phyloP scores from a whole-genome alignment of 64 coral and sea anemone genomes.

The Pocillopora damicornis region DNA sequence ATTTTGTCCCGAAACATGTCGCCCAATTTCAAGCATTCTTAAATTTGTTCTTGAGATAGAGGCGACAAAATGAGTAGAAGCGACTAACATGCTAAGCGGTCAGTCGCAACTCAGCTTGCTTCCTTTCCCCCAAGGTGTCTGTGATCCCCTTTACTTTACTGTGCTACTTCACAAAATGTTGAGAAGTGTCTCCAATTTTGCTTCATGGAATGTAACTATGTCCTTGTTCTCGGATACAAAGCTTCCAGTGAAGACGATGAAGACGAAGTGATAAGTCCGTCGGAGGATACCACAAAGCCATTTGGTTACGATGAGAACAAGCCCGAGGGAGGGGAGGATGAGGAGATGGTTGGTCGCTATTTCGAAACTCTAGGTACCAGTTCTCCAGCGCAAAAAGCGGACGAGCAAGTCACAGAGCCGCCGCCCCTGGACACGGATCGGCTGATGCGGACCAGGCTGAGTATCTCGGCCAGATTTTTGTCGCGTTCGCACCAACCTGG shows the following conservation, averaged over 20 bases:
- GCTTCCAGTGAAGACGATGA: slow-evolving; percentile 27
- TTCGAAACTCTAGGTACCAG: slow-evolving; percentile 37
- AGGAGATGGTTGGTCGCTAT: slow-evolving; percentile 31
- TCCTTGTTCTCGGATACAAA: background rate
- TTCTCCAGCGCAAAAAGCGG: background rate
- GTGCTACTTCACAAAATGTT: background rate
- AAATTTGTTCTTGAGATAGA: too few relatives aligned
- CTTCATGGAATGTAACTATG: background rate
- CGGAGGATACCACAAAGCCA: slow-evolving; percentile 19
- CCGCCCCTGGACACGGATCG: slow-evolving; percentile 30
- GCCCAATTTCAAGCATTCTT: too few relatives aligned
- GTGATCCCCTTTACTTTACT: too few relatives aligned
- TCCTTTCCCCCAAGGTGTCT: too few relatives aligned
- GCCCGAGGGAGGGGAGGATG: slow-evolving; percentile 12
- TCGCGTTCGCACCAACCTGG: slow-evolving; percentile 51
- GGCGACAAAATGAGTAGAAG: too few relatives aligned
- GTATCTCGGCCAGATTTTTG: slow-evolving; percentile 61
- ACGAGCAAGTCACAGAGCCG: background rate
- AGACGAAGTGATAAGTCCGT: slow-evolving; percentile 19
- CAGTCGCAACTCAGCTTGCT: too few relatives aligned
- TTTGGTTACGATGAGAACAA: slow-evolving; percentile 33
- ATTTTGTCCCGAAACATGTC: too few relatives aligned
- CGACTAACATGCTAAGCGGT: too few relatives aligned
- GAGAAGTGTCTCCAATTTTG: background rate
- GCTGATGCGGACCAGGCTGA: slow-evolving; percentile 42